Base-by-base conservation (phyloP, 2,888 invertebrate genomes). In the Leucoptera coffeella region DNA sequence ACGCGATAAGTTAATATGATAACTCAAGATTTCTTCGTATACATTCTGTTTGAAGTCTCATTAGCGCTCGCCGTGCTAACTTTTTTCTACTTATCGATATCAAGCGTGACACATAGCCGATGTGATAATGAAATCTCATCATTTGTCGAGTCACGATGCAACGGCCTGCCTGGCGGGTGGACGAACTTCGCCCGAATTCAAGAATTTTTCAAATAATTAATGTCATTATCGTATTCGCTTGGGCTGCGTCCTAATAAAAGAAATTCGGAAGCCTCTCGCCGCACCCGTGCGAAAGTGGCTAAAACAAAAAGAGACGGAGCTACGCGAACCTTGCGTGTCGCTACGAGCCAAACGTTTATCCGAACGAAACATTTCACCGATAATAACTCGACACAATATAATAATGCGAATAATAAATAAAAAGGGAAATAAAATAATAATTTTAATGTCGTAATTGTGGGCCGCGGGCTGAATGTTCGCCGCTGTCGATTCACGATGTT, bases 331-430 rank as follows among this genome's bases (percentile, higher is more conserved):
- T 67, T 57, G 62, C 65, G 67, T 64, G 64, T 57, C 56, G 55
- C 42, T 48, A 42, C 41, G 39, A 46, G 42, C 38, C 47, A 41
- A 57, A 38, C 69, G 62, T 69, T 67, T 67, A 67, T 64, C 69
- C 55, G 57, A 65, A 67, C 67, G 67, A 67, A 69, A 60, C 67
- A 64, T 69, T 69, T 69, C 67, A 54, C 64, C 65, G 62, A 67
- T 69, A 69, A 67, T 69, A 64, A 69, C 65, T 62, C 65, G 60
- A 64, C 65, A 65, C 64, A 69, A 69, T 67, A 67, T 67, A 69
- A 69, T 69, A 67, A 69, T 67, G 64, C 67, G 65, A 69, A 69
- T 67, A 69, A 69, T 69, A 67, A 65, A 65, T 65, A 67, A 67
- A 67, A 67, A 65, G 61, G 55, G 56, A 69, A 67, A 65, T 65